These are phyloP conservation scores for Drosophila takahashii DNA, from an alignment of 1,140 invertebrate genomes.

Conservation along the genomic window DNA sequence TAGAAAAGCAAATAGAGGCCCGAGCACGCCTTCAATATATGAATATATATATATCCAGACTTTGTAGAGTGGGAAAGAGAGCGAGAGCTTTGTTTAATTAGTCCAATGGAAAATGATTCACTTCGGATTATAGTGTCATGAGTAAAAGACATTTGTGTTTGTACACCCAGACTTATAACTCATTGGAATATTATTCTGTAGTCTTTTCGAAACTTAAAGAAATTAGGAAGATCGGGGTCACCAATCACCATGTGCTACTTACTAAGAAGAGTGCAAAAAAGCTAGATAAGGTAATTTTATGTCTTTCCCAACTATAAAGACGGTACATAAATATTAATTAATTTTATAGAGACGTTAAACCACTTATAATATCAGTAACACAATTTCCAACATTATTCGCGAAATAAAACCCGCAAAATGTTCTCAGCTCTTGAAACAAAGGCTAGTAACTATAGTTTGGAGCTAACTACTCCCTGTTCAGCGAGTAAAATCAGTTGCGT, in stretches of 20 bases:
- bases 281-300: too few species aligned
- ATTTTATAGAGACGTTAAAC: background rate
- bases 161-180: background rate
- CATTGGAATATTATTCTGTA: background rate
- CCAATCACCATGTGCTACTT: background rate
- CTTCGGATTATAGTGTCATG: slow-evolving; percentile 11
- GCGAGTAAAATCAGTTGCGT: slow-evolving; percentile 25
- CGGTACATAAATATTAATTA: too few species aligned
- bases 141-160: slow-evolving; percentile 14
- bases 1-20: slow-evolving; percentile 18
- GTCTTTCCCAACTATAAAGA: too few species aligned
- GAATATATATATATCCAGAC: slow-evolving; percentile 6
- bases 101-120: slow-evolving; percentile 46
- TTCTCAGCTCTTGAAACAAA: slow-evolving; percentile 4
- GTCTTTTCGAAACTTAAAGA: too few species aligned
- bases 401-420: background rate
- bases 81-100: slow-evolving; percentile 40
- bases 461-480: background rate
- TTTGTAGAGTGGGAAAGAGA: background rate
- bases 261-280: too few species aligned
- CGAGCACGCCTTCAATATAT: background rate
- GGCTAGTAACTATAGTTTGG: slow-evolving; percentile 3
- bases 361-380: too few species aligned
- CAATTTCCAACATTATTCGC: background rate
- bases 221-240: background rate